These are phyloP conservation scores for Mythimna ferrago DNA, from an alignment of 2,888 invertebrate genomes.

Conservation along the genomic window DNA sequence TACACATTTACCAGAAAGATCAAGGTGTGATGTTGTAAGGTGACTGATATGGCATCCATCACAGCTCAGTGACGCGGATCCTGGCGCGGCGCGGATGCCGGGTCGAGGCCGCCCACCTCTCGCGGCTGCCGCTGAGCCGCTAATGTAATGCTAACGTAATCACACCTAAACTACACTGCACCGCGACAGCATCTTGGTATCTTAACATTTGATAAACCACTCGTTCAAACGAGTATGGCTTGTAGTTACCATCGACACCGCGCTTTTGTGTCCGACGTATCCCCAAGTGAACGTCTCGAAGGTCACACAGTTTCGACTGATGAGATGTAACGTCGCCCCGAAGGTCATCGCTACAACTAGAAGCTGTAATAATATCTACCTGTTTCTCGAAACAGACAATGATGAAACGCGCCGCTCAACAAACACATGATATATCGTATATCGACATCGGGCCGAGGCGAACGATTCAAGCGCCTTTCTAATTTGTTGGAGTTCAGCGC, in stretches of 20 bases:
- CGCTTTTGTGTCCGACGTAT: not conserved
- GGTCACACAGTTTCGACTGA: conserved; percentile 34
- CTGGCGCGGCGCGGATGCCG: conserved; percentile 13
- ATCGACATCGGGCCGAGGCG: conserved; percentile 21
- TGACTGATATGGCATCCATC: not conserved
- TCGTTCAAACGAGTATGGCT: not conserved
- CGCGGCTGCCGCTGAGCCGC: conserved; percentile 31
- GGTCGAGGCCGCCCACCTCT: conserved; percentile 71
- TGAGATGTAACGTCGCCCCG: conserved; percentile 1
- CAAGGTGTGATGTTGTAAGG: conserved; percentile 15
- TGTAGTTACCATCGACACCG: not conserved
- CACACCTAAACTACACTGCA: conserved; percentile 1
- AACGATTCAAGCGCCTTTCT: conserved; percentile 51
- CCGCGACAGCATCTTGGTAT: not conserved
- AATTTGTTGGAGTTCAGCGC: conserved; percentile 33
- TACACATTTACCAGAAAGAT: not conserved
- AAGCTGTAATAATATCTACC: not conserved
- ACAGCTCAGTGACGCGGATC: not conserved
- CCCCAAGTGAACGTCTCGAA: conserved; percentile 25
- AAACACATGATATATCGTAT: conserved; percentile 11
- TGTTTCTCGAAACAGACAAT: conserved; percentile 26
- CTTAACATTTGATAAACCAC: not conserved
- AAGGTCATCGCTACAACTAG: conserved; percentile 13
- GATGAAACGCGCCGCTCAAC: conserved; percentile 32
- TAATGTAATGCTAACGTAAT: conserved; percentile 6